phyloP scores from a whole-genome alignment of 53 echinoderm and acorn worm species.

The Stichopus horrens region DNA sequence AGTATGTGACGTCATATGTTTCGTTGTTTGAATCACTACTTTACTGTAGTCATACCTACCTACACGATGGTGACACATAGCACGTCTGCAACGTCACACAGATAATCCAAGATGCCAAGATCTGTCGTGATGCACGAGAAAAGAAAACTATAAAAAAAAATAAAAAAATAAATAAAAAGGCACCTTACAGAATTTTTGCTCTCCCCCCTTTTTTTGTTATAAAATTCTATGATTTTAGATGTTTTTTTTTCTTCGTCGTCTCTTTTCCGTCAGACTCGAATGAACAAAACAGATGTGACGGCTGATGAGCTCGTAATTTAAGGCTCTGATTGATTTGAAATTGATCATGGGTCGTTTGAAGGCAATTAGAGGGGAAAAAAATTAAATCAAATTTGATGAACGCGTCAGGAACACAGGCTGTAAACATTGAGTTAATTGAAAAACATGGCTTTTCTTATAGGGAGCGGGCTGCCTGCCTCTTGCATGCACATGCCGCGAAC shows the following conservation, averaged over 20 bases:
- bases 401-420: slow-evolving; percentile 31
- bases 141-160: too few species aligned
- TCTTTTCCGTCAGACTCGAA: slow-evolving; percentile 15
- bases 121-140: too few species aligned
- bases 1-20: too few species aligned
- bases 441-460: slow-evolving; percentile 14
- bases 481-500: background rate
- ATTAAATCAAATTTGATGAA: slow-evolving; percentile 45
- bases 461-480: background rate
- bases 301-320: slow-evolving; percentile 18
- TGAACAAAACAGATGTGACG: slow-evolving; percentile 36
- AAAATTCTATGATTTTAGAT: too few species aligned
- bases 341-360: slow-evolving; percentile 45
- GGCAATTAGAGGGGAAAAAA: slow-evolving; percentile 28
- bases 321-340: slow-evolving; percentile 39
- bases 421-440: slow-evolving; percentile 46
- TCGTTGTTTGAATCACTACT: too few species aligned
- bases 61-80: too few species aligned
- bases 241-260: background rate
- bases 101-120: too few species aligned
- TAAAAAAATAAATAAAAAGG: too few species aligned
- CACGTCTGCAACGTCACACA: too few species aligned
- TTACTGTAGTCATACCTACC: too few species aligned
- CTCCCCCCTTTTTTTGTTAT: too few species aligned
- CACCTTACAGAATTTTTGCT: too few species aligned